phyloP scores from a whole-genome alignment of 2,113 vertebrate species.

The Centropristis striata region DNA sequence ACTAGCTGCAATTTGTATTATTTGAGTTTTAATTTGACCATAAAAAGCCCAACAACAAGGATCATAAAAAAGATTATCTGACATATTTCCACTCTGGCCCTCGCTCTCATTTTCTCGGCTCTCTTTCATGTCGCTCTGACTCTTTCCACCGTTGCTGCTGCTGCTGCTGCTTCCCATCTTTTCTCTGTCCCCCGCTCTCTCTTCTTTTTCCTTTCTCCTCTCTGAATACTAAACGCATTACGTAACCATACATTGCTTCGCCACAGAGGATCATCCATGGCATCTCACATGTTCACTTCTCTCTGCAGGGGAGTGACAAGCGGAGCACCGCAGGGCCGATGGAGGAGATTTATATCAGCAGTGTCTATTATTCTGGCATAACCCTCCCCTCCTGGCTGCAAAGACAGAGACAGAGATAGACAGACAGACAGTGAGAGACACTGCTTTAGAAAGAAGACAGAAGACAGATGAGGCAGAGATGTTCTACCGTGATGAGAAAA shows the following conservation, averaged over 20 bases:
- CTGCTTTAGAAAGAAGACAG: not conserved
- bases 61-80: not conserved
- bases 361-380: constrained; percentile 43
- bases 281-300: constrained; percentile 63
- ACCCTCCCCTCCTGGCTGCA: not conserved
- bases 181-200: not conserved
- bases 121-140: constrained; percentile 13
- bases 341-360: constrained; percentile 53
- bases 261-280: constrained; percentile 57
- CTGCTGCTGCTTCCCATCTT: constrained; percentile 17
- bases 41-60: not conserved
- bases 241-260: constrained; percentile 45
- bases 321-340: constrained; percentile 45
- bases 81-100: not conserved
- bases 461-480: constrained; percentile 40
- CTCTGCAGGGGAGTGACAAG: constrained; percentile 66
- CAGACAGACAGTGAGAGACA: constrained; percentile 27
- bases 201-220: constrained; percentile 24
- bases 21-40: not conserved
- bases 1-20: not conserved
- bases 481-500: constrained; percentile 38
- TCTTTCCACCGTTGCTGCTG: constrained; percentile 36
- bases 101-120: constrained; percentile 8
- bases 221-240: constrained; percentile 69
- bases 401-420: constrained; percentile 27